These are phyloP conservation scores for Odontothrips loti DNA, from an alignment of 2,888 invertebrate genomes.

Conservation along the genomic window DNA sequence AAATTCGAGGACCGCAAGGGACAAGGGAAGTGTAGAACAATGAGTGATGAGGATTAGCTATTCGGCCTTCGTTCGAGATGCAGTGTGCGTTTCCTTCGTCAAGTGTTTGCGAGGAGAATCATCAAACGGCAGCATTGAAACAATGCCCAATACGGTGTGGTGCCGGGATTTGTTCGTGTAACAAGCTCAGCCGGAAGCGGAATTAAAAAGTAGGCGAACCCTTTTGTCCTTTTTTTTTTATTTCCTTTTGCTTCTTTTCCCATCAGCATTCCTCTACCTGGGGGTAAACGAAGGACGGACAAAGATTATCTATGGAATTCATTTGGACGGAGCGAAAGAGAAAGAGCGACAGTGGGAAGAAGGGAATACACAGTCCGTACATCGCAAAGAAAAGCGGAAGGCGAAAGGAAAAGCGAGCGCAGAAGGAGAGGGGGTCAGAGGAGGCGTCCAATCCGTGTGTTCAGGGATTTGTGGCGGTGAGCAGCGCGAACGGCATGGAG, in stretches of 20 bases:
- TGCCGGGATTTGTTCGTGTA: background rate
- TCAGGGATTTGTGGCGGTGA: background rate
- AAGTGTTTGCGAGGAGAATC: constrained; percentile 2
- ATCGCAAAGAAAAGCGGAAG: no score
- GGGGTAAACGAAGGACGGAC: background rate
- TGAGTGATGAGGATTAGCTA: background rate
- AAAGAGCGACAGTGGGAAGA: background rate
- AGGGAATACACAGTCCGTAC: no score
- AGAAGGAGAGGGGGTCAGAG: background rate
- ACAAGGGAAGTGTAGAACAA: background rate
- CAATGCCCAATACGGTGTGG: background rate
- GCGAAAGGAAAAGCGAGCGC: background rate
- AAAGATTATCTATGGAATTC: constrained; percentile 23
- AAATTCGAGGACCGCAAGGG: background rate
- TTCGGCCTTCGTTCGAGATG: background rate
- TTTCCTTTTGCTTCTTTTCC: background rate
- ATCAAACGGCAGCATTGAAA: constrained; percentile 15
- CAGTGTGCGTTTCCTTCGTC: background rate
- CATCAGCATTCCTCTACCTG: background rate
- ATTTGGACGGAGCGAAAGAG: background rate
- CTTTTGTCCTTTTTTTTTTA: background rate
- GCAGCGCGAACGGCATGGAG: background rate
- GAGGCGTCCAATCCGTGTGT: background rate
- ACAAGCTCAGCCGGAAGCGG: background rate
- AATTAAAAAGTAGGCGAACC: background rate